These are phyloP conservation scores for Labia minor DNA, from an alignment of 2,888 invertebrate species.

Conservation along the genomic window DNA sequence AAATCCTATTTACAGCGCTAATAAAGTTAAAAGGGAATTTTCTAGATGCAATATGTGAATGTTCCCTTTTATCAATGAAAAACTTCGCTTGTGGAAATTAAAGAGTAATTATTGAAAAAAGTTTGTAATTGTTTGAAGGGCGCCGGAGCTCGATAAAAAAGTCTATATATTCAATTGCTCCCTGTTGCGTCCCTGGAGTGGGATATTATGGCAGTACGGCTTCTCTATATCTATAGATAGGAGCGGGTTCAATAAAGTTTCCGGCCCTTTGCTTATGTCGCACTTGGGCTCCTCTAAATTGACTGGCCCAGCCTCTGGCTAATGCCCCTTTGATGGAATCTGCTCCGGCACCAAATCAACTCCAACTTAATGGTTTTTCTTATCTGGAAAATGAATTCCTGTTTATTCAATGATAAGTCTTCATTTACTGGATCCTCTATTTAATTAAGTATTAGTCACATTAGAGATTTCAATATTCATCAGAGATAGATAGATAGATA, in stretches of 20 bases:
- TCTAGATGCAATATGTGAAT: no score
- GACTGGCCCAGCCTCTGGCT: background rate
- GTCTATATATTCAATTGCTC: constrained; percentile 1
- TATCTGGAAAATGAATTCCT: no score
- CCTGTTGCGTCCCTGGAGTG: background rate
- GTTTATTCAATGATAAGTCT: no score
- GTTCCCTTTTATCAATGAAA: no score
- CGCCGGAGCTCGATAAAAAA: background rate
- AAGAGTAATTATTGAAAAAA: constrained; percentile 5
- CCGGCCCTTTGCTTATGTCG: background rate
- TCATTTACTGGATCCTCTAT: no score
- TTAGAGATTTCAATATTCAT: no score
- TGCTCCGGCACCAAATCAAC: background rate
- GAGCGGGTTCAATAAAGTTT: background rate
- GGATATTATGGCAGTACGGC: background rate
- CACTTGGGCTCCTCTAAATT: background rate
- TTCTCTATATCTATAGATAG: no score
- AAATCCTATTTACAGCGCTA: no score
- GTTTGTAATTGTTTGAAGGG: constrained; percentile 4
- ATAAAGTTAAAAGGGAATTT: no score
- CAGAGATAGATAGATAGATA: no score
- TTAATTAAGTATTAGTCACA: no score
- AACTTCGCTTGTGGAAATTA: background rate
- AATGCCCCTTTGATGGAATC: constrained; percentile 13
- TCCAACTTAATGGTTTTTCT: no score